A percentile compares a stretch with the other conserved stretches of the same genome.
These are phyloP conservation scores for Elaphurus davidianus DNA, from an alignment of 2,113 vertebrate species.

Conservation along the genomic window DNA sequence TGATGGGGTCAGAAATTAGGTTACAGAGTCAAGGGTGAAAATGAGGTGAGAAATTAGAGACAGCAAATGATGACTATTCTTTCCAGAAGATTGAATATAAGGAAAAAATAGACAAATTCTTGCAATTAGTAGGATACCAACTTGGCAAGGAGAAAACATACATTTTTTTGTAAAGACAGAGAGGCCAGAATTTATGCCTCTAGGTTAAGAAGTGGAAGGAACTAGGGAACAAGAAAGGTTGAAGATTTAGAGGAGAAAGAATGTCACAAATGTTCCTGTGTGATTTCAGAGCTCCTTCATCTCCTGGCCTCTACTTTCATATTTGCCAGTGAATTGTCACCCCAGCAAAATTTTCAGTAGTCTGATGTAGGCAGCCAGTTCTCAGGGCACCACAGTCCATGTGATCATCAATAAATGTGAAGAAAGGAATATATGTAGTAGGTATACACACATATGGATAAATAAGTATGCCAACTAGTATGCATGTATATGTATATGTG, in stretches of 20 bases:
- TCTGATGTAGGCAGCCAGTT: not conserved
- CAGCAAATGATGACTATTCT: not conserved
- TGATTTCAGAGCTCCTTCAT: not conserved
- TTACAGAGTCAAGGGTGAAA: not conserved
- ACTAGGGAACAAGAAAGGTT: not conserved
- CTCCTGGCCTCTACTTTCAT: not conserved
- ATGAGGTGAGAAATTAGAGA: not conserved
- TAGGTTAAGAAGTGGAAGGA: not conserved
- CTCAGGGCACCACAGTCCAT: not conserved
- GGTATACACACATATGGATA: not conserved
- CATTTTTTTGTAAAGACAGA: not conserved
- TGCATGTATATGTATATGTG: not conserved
- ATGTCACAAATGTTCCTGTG: not conserved
- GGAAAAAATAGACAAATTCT: not conserved
- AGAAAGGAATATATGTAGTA: not conserved
- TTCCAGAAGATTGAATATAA: not conserved
- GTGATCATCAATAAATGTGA: not conserved
- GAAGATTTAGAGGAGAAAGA: not conserved
- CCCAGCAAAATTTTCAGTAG: not conserved
- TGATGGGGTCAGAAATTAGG: not conserved
- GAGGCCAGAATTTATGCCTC: not conserved
- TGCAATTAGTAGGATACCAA: not conserved
- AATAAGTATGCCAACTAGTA: not conserved
- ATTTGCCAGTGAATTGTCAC: not conserved
- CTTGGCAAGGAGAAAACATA: not conserved